phyloP scores from a whole-genome alignment of 2,113 vertebrate genomes.

The Chaetura pelagica region DNA sequence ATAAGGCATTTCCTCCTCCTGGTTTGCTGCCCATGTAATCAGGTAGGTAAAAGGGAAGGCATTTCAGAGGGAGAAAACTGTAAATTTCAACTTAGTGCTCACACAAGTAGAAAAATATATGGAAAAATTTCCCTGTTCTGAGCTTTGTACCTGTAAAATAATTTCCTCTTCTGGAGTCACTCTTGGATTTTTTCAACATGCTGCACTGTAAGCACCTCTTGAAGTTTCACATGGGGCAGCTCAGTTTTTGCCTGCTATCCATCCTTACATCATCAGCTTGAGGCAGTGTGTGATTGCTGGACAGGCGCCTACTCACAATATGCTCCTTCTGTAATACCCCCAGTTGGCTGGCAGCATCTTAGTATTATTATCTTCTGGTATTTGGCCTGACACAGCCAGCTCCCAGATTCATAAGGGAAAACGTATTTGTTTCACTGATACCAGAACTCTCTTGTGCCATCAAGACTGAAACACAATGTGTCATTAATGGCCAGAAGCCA shows the following conservation, averaged over 20 bases:
- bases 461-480: background rate
- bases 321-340: background rate
- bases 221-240: background rate
- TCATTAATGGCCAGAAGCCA: background rate
- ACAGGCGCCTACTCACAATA: background rate
- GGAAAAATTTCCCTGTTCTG: background rate
- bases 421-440: background rate
- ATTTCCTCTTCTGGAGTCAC: background rate
- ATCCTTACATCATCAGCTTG: conserved; percentile 2
- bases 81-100: background rate
- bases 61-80: background rate
- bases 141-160: background rate
- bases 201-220: background rate
- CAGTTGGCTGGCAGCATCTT: background rate
- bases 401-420: conserved; percentile 16
- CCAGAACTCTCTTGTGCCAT: background rate
- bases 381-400: conserved; percentile 2
- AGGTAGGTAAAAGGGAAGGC: background rate
- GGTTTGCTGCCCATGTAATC: background rate
- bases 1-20: conserved; percentile 25
- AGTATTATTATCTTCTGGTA: background rate
- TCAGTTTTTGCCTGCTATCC: background rate
- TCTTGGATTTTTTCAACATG: background rate
- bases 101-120: background rate
- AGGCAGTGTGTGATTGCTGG: background rate